A percentile compares a stretch with the other conserved stretches of the same genome.
Conservation (phyloP, 2,888 invertebrate genomes). For the Busseola fusca region DNA sequence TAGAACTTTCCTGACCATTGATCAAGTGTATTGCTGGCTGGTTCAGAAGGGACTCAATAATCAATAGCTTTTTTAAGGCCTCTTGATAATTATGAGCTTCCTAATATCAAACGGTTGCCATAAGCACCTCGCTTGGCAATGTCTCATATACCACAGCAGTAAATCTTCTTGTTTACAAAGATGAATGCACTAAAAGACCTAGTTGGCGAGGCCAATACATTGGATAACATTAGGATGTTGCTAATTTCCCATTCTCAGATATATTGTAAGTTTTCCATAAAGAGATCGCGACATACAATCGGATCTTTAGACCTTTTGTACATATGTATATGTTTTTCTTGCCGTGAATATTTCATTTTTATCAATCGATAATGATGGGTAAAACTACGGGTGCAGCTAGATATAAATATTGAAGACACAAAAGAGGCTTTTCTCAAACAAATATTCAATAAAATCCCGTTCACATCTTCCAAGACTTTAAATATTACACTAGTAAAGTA, state of each 20-base stretch:
- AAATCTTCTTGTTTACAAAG: conserved; percentile 34
- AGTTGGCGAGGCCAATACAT: conserved; percentile 42
- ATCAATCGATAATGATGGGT: too few relatives aligned
- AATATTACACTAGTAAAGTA: conserved; percentile 27
- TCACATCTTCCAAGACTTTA: conserved; percentile 25
- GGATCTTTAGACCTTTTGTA: not conserved
- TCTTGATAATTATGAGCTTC: too few relatives aligned
- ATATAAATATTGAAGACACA: not conserved
- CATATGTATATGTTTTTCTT: not conserved
- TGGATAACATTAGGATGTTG: conserved; percentile 47
- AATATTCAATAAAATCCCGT: conserved; percentile 9
- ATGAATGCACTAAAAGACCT: conserved; percentile 40
- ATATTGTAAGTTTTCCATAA: conserved; percentile 23
- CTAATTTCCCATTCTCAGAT: conserved; percentile 37
- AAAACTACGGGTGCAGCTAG: not conserved
- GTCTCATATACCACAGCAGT: conserved; percentile 19
- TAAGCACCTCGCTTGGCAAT: conserved; percentile 19
- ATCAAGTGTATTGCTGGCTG: too few relatives aligned
- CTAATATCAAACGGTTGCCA: not conserved
- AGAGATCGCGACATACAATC: not conserved
- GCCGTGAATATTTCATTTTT: too few relatives aligned
- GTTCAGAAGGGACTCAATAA: too few relatives aligned
- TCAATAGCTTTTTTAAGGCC: too few relatives aligned
- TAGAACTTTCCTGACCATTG: too few relatives aligned
- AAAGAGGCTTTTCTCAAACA: not conserved